Evolutionary conservation across 53 echinoderm and acorn worm species (phyloP), one percentile per base, ranked within the genome.

Genomic region (Temnopleurus reevesii): DNA sequence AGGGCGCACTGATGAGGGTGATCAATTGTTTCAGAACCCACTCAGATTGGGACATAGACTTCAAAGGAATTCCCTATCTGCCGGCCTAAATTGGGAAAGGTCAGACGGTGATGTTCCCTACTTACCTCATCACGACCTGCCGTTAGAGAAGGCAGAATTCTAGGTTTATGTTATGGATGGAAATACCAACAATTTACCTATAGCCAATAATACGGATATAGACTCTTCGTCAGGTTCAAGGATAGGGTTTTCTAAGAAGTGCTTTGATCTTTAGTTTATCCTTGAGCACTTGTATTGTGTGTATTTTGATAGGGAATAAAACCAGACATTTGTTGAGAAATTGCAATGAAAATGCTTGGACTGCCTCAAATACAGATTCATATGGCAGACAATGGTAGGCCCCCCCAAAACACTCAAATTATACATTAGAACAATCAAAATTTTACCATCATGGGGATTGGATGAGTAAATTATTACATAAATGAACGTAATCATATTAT

Each of bases 1-100:
- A 86, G 61, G 86, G 86, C 12, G 5, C 61, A 61, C 45, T 87
- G 88, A 87, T 87, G 88, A 87, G 88, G 30, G 53, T 66, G 71
- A 87, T 87, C 88, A 64, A 87, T 87, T 87, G 88, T 87, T 87
- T 87, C 88, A 85, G 46, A 60, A 60, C 71, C 49, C 18, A 61
- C 53, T 46, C 45, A 13, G 46, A 66, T 87, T 30, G 65, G 31
- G 65, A 87, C 33, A 29, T 87, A 46, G 5, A 87, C 65, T 64
- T 87, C 88, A 87, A 87, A 87, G 25, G 66, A 49, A 87, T 31
- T 60, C 41, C 41, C 57, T 4, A 26, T 85, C 46, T 41, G 59
- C 55, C 83, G 41, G 8, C 60, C 38, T 34, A 83, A 83, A 55
- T 83, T 53, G 36, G 29, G 54, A 85, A 85, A 85, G 85, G 85